Base-by-base conservation (phyloP, 2,113 vertebrate species). In the Cephalopholis sonnerati region DNA sequence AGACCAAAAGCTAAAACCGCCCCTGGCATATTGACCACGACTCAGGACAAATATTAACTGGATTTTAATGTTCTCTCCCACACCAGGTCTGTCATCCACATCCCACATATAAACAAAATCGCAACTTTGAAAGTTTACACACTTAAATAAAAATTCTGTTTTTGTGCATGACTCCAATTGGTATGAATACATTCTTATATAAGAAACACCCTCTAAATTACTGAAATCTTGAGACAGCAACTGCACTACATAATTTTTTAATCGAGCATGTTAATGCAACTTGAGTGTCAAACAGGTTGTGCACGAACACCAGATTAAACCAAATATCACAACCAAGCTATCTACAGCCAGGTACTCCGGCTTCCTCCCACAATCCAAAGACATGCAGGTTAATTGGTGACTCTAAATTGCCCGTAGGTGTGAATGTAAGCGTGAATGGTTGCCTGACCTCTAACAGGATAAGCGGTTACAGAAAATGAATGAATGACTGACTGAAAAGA, bases 1-100 rank as follows among this genome's bases (percentile, higher is more conserved):
- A 59, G 41, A 68, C n/a, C 57, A 58, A 75, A 72, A 74, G 53
- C 57, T 59, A 29, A 68, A 74, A 83, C 32, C 70, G 57, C 63
- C 68, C 67, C 39, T 32, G 55, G 48, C 32, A 39, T 54, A 77
- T 3, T 51, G 74, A 68, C 69, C 51, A 0, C 46, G 69, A 22
- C 64, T 15, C 58, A 32, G 36, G 22, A 32, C 63, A 74, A 74
- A 81, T 74, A 79, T 63, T 18, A 70, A 61, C 36, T 46, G 24
- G 29, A 36, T 72, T 68, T 55, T 22, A 81, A 77, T 39, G 62
- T 53, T 63, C 12, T 48, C 53, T 29, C 22, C 11, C 66, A 79
- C 59, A 72, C 2, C 1, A 18, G 44, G 39, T 62, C 32, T 54
- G 59, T 12, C 20, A 20, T 17, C 54, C 44, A 46, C 44, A 36